Evolutionary conservation across 2,797 vertebrate genomes (phyloP).

Genomic region (Emys orbicularis): DNA sequence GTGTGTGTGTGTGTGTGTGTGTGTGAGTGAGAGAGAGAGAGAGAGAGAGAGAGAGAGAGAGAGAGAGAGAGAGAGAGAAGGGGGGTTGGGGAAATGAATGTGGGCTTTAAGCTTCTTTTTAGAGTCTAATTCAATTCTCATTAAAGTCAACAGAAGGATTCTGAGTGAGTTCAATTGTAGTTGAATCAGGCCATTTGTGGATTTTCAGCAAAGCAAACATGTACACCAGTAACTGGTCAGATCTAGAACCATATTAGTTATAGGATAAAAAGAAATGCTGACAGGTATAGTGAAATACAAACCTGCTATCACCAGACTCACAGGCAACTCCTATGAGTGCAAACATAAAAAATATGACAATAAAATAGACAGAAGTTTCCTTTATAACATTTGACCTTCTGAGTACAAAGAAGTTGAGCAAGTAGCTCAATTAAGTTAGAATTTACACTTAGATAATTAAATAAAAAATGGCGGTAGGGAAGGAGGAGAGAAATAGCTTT

Average conservation of each 20-base stretch:
- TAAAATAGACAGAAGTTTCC: neutral
- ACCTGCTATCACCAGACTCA: neutral
- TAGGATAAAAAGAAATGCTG: neutral
- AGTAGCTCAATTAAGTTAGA: neutral
- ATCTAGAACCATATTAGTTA: neutral
- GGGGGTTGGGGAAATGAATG: no score
- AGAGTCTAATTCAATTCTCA: neutral
- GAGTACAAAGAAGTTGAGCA: neutral
- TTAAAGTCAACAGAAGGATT: neutral
- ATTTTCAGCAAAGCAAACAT: neutral
- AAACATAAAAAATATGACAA: neutral
- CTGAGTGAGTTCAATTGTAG: neutral
- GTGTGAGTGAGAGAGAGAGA: neutral
- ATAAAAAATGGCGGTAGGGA: neutral
- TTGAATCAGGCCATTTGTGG: neutral
- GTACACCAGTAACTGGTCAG: no score
- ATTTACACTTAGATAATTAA: neutral
- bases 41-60: no score
- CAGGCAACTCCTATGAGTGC: neutral
- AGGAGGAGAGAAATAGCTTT: neutral
- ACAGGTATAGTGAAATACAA: neutral
- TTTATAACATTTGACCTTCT: neutral
- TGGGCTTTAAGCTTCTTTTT: neutral
- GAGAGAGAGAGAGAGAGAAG: no score
- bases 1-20: neutral